Evolutionary conservation across 1,140 invertebrate species (phyloP), one percentile per base, ranked within the genome.

Genomic region (Papilio dardanus): DNA sequence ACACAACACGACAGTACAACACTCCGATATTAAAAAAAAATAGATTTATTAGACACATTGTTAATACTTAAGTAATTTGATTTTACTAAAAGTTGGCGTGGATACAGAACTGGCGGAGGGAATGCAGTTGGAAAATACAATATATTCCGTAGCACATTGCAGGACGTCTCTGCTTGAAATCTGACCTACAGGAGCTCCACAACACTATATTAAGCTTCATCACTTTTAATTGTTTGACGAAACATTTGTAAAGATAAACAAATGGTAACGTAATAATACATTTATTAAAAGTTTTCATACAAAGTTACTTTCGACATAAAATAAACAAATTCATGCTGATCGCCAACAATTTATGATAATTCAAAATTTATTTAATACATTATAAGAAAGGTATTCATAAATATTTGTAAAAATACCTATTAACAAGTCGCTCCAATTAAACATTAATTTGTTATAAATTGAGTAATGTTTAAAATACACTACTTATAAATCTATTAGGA

Each of bases 321-420:
- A 54, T 54, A 24, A 54, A 62, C 24, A 62, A 62, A 62, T 62
- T 28, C 2, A 24, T 10, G 54, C 10, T 28, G 54, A 62, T 62
- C 54, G 54, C 24, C 54, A 62, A 62, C 54, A 62, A 62, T 62
- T 62, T 62, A 58, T 58, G 54, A 62, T 62, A 62, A 14, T 62
- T 30, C 21, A 62, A 62, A 62, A 62, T 62, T 62, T 62, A 30
- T 62, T 62, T 62, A 62, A 62, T 12, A 62, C 50, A 54, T 24
- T 54, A 28, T 12, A 54, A 54, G 50, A 54, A 54, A 54, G 24
- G 6, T 54, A 46, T n/a, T n/a, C 12, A 54, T 54, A n/a, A 54
- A 54, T 24, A 54, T 24, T 24, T 2, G 8, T 54, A 54, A 54
- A 24, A 62, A 50, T 7, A 30, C 21, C 24, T 28, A 16, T 12